A percentile compares a stretch with the other conserved stretches of the same genome.
These are phyloP conservation scores for Monoplex corrugatus DNA, from an alignment of 2,888 invertebrate genomes.

Conservation along the genomic window DNA sequence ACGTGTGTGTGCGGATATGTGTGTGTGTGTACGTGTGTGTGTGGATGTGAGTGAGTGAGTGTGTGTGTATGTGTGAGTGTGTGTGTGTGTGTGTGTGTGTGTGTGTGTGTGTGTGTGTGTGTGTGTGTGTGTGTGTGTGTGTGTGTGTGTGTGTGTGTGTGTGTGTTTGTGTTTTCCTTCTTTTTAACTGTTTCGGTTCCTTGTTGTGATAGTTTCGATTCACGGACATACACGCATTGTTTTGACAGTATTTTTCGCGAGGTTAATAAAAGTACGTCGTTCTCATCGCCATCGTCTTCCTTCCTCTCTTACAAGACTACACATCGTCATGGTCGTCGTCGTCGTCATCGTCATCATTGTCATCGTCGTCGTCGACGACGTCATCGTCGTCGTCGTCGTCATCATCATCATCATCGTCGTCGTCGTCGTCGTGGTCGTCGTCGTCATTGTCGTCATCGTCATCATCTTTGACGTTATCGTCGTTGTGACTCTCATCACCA, in stretches of 20 bases:
- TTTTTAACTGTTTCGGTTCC: too few relatives aligned
- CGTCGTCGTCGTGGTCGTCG: too few relatives aligned
- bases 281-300: too few relatives aligned
- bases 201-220: too few relatives aligned
- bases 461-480: too few relatives aligned
- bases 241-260: not conserved
- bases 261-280: too few relatives aligned
- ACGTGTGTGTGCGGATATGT: not conserved
- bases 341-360: not conserved
- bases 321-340: not conserved
- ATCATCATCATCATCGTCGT: too few relatives aligned
- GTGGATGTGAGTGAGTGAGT: constrained; percentile 3
- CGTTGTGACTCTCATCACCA: too few relatives aligned
- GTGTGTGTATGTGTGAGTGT: constrained; percentile 1
- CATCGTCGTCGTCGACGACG: too few relatives aligned
- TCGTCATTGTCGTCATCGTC: too few relatives aligned
- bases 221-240: not conserved
- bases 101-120: constrained; percentile 18
- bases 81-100: not conserved
- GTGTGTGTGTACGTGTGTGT: constrained; percentile 7
- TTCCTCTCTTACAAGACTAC: too few relatives aligned
- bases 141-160: constrained; percentile 1
- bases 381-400: too few relatives aligned
- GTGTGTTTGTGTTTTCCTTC: not conserved
- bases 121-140: constrained; percentile 1